Evolutionary conservation across 2,888 invertebrate genomes (phyloP).

Genomic region (Clivina fossor): DNA sequence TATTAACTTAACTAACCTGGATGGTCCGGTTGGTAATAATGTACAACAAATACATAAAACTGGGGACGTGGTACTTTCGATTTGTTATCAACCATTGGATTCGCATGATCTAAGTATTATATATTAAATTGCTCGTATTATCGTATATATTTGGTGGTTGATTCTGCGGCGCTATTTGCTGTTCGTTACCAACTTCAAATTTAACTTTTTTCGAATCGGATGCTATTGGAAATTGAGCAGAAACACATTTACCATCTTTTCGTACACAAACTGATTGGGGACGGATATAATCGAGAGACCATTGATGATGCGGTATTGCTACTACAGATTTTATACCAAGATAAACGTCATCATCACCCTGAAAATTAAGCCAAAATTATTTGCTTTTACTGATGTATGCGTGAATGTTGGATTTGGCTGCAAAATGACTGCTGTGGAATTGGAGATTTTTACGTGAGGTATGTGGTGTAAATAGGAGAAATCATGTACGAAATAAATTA

Average conservation of each 20-base stretch:
- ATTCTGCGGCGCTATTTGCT: conserved; percentile 58
- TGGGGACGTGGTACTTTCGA: conserved; percentile 78
- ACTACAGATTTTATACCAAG: conserved; percentile 81
- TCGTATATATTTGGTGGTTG: conserved; percentile 66
- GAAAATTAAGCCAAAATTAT: too few species aligned
- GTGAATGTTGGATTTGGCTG: too few species aligned
- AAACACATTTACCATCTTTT: conserved; percentile 76
- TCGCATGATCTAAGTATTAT: conserved; percentile 65
- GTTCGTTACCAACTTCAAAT: conserved; percentile 68
- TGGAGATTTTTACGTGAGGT: too few species aligned
- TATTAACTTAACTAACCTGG: conserved; percentile 67
- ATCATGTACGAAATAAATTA: too few species aligned
- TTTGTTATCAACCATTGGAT: conserved; percentile 68
- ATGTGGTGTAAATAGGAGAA: too few species aligned
- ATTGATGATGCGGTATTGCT: conserved; percentile 79
- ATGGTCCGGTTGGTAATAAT: conserved; percentile 91
- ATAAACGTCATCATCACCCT: conserved; percentile 63
- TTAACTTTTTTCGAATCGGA: conserved; percentile 85
- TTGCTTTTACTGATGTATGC: too few species aligned
- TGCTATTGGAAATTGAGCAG: conserved; percentile 70
- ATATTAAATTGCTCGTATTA: conserved; percentile 71
- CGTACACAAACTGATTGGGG: conserved; percentile 83
- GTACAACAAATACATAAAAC: conserved; percentile 83
- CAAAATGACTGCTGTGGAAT: too few species aligned
- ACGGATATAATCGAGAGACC: conserved; percentile 87